A percentile compares a stretch with the other conserved stretches of the same genome.
phyloP scores from a whole-genome alignment of 2,888 invertebrate species.

The Tuta absoluta region DNA sequence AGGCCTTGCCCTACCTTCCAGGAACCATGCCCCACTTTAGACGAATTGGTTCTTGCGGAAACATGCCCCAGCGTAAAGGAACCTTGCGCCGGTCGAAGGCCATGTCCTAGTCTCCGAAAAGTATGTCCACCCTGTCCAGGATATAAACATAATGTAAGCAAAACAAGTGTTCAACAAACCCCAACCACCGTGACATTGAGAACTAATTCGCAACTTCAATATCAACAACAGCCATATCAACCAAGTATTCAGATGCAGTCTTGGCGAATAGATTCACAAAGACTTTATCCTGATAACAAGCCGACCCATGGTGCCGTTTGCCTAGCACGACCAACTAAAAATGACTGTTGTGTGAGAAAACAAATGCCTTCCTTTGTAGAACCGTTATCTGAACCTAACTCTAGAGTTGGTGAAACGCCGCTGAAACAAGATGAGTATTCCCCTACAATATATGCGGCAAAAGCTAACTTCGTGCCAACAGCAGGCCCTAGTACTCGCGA shows the following conservation, averaged over 20 bases:
- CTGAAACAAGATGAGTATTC: slow-evolving; percentile 1
- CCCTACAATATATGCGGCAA: neutral
- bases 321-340: neutral
- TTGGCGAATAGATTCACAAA: too few relatives aligned
- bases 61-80: neutral
- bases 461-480: neutral
- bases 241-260: neutral
- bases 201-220: neutral
- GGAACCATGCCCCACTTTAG: neutral
- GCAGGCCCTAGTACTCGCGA: neutral
- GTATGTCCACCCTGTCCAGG: neutral
- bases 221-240: neutral
- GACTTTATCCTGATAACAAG: neutral
- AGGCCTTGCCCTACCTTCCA: neutral
- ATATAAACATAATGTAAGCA: neutral
- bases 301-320: neutral
- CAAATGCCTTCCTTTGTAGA: neutral
- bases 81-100: neutral
- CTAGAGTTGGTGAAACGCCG: neutral
- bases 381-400: too few relatives aligned
- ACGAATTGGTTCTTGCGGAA: too few relatives aligned
- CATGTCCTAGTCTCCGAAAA: slow-evolving; percentile 11
- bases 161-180: slow-evolving; percentile 2
- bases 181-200: too few relatives aligned
- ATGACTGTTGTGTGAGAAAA: neutral